Percentiles rank a stretch among this genome's conserved stretches.
Evolutionary conservation across 2,113 vertebrate species (phyloP).

Genomic region (Dasyurus viverrinus): DNA sequence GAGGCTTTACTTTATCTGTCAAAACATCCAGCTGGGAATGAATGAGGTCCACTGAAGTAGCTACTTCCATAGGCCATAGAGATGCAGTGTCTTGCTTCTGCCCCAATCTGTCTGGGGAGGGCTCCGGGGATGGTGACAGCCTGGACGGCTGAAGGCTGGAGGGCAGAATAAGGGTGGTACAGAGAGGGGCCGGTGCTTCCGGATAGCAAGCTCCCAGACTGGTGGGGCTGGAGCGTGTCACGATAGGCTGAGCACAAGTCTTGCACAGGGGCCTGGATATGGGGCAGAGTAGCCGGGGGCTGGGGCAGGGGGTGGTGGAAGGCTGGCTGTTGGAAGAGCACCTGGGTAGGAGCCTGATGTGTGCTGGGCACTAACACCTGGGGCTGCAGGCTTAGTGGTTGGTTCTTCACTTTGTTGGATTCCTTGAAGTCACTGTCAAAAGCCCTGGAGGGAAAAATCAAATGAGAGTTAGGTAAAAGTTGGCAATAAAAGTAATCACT

Average conservation of each 20-base stretch:
- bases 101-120: conserved; percentile 86
- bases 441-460: conserved; percentile 81
- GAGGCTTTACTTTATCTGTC: conserved; percentile 79
- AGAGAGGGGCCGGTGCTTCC: conserved; percentile 53
- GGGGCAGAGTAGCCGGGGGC: conserved; percentile 82
- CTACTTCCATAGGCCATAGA: conserved; percentile 79
- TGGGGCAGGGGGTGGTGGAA: conserved; percentile 84
- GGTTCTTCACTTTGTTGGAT: conserved; percentile 88
- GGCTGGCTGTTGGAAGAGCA: conserved; percentile 88
- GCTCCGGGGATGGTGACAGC: conserved; percentile 84
- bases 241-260: conserved; percentile 88
- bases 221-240: conserved; percentile 88
- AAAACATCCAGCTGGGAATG: conserved; percentile 87
- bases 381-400: conserved; percentile 73
- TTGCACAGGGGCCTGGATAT: conserved; percentile 87
- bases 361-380: conserved; percentile 69
- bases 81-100: conserved; percentile 82
- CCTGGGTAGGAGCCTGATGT: conserved; percentile 81
- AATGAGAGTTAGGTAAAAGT: conserved; percentile 29
- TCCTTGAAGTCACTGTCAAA: conserved; percentile 91
- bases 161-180: conserved; percentile 79
- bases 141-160: conserved; percentile 79
- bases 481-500: not conserved
- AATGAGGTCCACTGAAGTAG: conserved; percentile 86
- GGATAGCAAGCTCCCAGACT: conserved; percentile 78